Percentiles rank a stretch among this genome's conserved stretches.
These are phyloP conservation scores for Trachelipus rathkii DNA, from an alignment of 1,140 invertebrate genomes.

Conservation along the genomic window DNA sequence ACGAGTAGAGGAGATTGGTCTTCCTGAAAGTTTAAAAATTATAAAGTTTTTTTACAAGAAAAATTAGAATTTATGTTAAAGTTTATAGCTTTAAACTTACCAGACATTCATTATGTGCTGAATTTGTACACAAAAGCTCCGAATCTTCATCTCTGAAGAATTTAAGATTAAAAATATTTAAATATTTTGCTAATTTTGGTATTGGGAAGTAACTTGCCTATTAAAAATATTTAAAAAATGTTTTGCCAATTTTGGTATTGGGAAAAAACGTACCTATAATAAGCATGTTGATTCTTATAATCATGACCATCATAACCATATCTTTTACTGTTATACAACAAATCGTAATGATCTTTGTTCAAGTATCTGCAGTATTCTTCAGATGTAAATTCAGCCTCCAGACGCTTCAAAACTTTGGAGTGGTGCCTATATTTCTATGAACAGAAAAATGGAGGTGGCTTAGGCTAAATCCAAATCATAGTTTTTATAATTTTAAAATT, in stretches of 20 bases:
- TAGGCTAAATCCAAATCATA: not conserved
- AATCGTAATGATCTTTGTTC: not conserved
- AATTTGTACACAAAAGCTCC: not conserved
- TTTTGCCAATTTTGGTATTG: too few species aligned
- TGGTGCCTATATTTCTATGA: not conserved
- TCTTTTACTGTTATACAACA: too few species aligned
- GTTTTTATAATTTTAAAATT: not conserved
- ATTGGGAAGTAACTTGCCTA: not conserved
- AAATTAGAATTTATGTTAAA: not conserved
- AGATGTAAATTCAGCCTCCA: not conserved
- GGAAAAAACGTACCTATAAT: too few species aligned
- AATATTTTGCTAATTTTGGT: not conserved
- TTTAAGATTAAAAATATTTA: too few species aligned
- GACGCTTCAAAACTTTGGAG: not conserved
- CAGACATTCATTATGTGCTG: not conserved
- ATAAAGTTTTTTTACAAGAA: not conserved
- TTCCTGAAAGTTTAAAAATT: not conserved
- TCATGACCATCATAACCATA: too few species aligned
- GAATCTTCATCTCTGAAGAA: not conserved
- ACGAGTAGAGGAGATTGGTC: not conserved
- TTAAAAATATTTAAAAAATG: not conserved
- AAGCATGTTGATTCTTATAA: too few species aligned
- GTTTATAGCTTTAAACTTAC: not conserved
- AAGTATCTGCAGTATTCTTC: not conserved
- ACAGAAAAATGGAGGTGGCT: not conserved